Base-by-base conservation (phyloP, 2,113 vertebrate species). In the Pao palembangensis region DNA sequence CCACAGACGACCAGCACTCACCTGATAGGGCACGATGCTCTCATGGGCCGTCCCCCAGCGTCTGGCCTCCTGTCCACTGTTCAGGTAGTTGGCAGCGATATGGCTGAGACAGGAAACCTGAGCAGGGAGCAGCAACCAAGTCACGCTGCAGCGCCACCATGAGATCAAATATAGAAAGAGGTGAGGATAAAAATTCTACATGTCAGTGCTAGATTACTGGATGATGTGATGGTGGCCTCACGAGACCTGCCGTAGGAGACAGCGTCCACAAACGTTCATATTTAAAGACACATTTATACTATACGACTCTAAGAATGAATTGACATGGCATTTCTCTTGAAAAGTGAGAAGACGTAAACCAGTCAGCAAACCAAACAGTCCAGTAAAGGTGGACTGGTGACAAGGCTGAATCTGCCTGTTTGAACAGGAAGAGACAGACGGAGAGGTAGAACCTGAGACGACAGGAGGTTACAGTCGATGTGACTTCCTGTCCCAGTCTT, bases 381-480 rank as follows among this genome's bases (percentile, higher is more conserved):
- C 25, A 28, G 25, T 28, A 28, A 28, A 28, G 25, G 25, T 44
- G 43, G 43, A 44, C 43, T 44, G 43, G 5, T 44, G 3, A 15
- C 3, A 16, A 16, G 1, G 4, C 43, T 44, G 43, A 6, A 13
- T 6, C 16, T 4, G 43, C 10, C 88, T n/a, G n/a, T n/a, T n/a
- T n/a, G n/a, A n/a, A n/a, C n/a, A n/a, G 3, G 21, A 23, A 23
- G 21, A 23, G 21, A 23, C 21, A 23, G 21, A 23, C 2, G 21
- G 21, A 23, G 21, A 23, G 21, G 21, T 23, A 2, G 21, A 23
- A 98, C 97, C 94, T 98, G 96, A 65, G 95, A 94, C 6, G 96
- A 98, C 61, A 99, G 88, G 51, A 99, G 91, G 85, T 98, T 98
- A 67, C 94, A 96, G 84, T 98, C 97, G 53, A 99, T 92, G 66